These are phyloP conservation scores for Coelopa frigida DNA, from an alignment of 1,140 invertebrate genomes.

Conservation along the genomic window DNA sequence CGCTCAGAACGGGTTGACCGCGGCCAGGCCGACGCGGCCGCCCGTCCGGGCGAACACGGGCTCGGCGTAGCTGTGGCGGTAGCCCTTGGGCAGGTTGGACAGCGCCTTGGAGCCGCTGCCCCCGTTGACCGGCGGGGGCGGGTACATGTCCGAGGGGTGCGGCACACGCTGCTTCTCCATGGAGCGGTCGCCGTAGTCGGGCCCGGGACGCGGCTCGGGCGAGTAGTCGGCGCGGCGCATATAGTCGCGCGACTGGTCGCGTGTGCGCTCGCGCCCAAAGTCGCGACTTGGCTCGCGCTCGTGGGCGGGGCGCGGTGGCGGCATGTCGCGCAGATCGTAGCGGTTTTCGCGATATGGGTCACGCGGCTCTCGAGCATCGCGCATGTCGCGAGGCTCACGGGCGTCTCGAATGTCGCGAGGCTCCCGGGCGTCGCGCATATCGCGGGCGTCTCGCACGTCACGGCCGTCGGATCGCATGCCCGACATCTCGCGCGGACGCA, in stretches of 20 bases:
- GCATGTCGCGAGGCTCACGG: constrained; percentile 19
- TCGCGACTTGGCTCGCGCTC: background rate
- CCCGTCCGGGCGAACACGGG: constrained; percentile 39
- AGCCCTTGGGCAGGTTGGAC: constrained; percentile 42
- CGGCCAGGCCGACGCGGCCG: constrained; percentile 39
- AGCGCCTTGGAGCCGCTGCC: constrained; percentile 13
- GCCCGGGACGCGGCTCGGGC: constrained; percentile 5
- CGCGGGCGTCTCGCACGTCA: constrained; percentile 16
- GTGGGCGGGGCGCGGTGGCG: background rate
- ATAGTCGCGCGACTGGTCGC: background rate
- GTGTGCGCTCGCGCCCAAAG: background rate
- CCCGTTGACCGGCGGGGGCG: constrained; percentile 18
- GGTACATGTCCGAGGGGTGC: constrained; percentile 2
- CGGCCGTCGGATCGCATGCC: constrained; percentile 7
- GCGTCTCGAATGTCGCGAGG: constrained; percentile 19
- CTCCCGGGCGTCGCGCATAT: constrained; percentile 19
- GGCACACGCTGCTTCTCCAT: constrained; percentile 8
- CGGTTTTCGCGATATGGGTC: constrained; percentile 15
- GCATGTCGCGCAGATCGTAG: constrained; percentile 15
- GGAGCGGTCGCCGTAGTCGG: constrained; percentile 10
- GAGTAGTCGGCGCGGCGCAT: constrained; percentile 13
- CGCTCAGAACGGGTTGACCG: constrained; percentile 38
- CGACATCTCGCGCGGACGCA: constrained; percentile 1
- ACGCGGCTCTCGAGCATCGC: constrained; percentile 21
- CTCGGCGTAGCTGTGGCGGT: constrained; percentile 51